Evolutionary conservation across 2,888 invertebrate species (phyloP), one percentile per base, ranked within the genome.

Genomic region (Eupelmus urozonus): DNA sequence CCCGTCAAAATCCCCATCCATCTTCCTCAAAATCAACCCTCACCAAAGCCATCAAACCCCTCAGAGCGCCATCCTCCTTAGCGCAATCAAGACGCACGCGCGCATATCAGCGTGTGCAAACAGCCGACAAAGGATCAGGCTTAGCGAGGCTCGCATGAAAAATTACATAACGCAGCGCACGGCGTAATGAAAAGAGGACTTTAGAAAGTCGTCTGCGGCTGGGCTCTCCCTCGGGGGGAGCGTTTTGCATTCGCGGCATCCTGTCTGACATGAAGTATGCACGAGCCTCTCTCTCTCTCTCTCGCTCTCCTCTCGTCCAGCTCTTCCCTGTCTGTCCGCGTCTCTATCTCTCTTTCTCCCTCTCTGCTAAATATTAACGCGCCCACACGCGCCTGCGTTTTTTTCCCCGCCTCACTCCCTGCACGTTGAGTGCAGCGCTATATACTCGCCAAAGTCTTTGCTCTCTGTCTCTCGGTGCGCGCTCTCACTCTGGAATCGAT

Each of bases 341-440:
- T 45, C 45, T 60, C 60, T 45, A 4, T 34, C 29, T n/a, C 29
- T 25, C n/a, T 59, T n/a, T 45, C 45, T 34, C 29, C 29, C 29
- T 25, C n/a, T 59, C 29, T 40, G 18, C 69, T 69, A 57, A 69
- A 69, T 69, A 69, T 57, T 57, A 69, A 57, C 25, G 42, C 69
- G 53, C n/a, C 34, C 29, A 5, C 49, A 49, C 49, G 1, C 9
- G 20, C 53, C 42, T 3, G 34, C 13, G 18, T 34, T 63, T 34
- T 4, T 13, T 7, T 34, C 1, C 66, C 53, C 16, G 9, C 45
- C 2, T 45, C 45, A 2, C 45, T 34, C 45, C 45, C 13, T 45
- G n/a, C n/a, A n/a, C n/a, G n/a, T n/a, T n/a, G 13, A 9, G 45
- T 45, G 16, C 9, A 34, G 16, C 9, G 45, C n/a, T 34, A 9